phyloP scores from a whole-genome alignment of 2,113 vertebrate genomes.

The Passer montanus region DNA sequence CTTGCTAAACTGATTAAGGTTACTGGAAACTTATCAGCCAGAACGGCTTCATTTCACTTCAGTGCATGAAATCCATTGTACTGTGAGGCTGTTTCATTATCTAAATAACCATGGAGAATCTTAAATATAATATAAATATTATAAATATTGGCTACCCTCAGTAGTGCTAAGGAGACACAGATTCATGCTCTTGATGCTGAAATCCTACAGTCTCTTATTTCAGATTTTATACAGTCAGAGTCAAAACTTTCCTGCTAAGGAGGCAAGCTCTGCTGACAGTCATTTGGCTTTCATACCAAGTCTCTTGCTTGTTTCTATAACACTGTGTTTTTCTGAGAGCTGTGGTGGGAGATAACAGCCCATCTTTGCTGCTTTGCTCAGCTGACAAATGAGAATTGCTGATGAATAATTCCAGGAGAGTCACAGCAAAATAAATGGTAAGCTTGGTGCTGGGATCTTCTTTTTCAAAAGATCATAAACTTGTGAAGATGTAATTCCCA shows the following conservation, averaged over 20 bases:
- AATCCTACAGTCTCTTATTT: not conserved
- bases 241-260: not conserved
- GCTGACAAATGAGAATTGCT: not conserved
- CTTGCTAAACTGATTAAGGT: not conserved
- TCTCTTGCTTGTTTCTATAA: not conserved
- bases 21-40: not conserved
- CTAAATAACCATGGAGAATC: not conserved
- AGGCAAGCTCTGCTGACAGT: not conserved
- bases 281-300: not conserved
- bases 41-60: not conserved
- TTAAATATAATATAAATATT: not conserved
- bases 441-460: not conserved
- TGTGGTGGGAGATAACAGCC: not conserved
- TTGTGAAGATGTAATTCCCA: not conserved
- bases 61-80: not conserved
- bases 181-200: not conserved
- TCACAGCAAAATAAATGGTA: not conserved
- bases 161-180: not conserved
- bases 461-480: not conserved
- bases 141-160: not conserved
- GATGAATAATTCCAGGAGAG: not conserved
- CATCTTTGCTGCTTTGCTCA: not conserved
- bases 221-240: not conserved
- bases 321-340: not conserved
- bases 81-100: not conserved